These are phyloP conservation scores for Cosmia trapezina DNA, from an alignment of 2,888 invertebrate genomes.

Conservation along the genomic window DNA sequence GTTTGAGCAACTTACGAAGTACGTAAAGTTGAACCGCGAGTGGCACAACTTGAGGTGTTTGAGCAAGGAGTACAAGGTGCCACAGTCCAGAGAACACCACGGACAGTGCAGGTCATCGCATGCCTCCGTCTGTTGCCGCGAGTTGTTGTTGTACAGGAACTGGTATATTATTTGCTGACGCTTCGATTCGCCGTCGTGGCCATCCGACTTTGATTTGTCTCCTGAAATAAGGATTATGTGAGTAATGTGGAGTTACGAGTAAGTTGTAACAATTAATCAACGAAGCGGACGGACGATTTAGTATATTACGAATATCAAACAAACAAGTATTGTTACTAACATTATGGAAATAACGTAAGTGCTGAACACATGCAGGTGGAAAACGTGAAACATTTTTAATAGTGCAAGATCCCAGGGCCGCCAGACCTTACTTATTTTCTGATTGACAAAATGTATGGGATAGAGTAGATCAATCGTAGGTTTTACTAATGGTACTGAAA, in stretches of 20 bases:
- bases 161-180: constrained; percentile 97
- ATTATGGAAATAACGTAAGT: background rate
- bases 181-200: constrained; percentile 74
- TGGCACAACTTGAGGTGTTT: constrained; percentile 98
- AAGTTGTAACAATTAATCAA: background rate
- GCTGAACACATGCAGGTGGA: constrained; percentile 15
- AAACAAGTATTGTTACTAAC: constrained; percentile 1
- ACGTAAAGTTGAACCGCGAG: constrained; percentile 97
- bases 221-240: constrained; percentile 64
- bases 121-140: constrained; percentile 98
- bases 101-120: constrained; percentile 98
- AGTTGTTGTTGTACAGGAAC: constrained; percentile 98
- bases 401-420: no score
- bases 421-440: no score
- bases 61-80: constrained; percentile 95
- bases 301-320: constrained; percentile 1
- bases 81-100: constrained; percentile 98
- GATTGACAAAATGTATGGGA: no score
- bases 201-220: constrained; percentile 78
- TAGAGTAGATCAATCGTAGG: no score
- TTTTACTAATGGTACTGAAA: no score
- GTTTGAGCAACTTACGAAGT: constrained; percentile 91
- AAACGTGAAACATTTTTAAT: background rate
- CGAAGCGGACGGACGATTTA: background rate
- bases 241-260: background rate